Base-by-base conservation (phyloP, 2,888 invertebrate species). In the Hydriomena furcata region DNA sequence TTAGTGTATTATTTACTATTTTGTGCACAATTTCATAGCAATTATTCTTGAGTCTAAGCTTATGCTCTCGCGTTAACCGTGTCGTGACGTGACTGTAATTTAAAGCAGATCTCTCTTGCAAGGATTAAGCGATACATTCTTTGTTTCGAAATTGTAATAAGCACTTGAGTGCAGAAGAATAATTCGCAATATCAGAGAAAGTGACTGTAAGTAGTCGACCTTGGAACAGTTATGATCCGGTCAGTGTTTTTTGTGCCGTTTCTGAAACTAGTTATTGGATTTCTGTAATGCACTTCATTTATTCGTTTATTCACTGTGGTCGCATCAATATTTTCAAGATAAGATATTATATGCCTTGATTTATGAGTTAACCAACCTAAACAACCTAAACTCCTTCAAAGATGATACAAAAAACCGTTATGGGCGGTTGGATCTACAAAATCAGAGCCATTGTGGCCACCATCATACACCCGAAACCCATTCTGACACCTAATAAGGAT, bases 141-240 rank as follows among this genome's bases (percentile, higher is more conserved):
- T 12, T 12, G 13, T 53, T 54, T 52, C 38, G 28, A 52, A 35
- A 52, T 17, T 23, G 30, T 38, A 36, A 38, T 49, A 42, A 30
- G 41, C 24, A 31, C 37, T 45, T 30, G 11, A 35, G 27, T 38
- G 30, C 24, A 32, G 21, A 11, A 2, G 40, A 28, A 52, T 43
- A 28, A 47, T 56, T 59, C 52, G 60, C 59, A 59, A 60, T 50
- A 48, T 53, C 37, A 40, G 59, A 60, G 63, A 64, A 64, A 64
- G 63, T 60, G 32, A 51, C 45, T 48, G 46, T 52, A 44, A 55
- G 57, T 47, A 37, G 54, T 37, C 52, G 55, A 54, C 60, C 61
- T 64, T 64, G 59, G 36, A 54, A 57, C 61, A 48, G 38, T 52
- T 57, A 44, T 47, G 13, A 36, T 50, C 30, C 13, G 42, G 38